phyloP scores from a whole-genome alignment of 2,113 vertebrate genomes.

The Tricholaema leucomelas region DNA sequence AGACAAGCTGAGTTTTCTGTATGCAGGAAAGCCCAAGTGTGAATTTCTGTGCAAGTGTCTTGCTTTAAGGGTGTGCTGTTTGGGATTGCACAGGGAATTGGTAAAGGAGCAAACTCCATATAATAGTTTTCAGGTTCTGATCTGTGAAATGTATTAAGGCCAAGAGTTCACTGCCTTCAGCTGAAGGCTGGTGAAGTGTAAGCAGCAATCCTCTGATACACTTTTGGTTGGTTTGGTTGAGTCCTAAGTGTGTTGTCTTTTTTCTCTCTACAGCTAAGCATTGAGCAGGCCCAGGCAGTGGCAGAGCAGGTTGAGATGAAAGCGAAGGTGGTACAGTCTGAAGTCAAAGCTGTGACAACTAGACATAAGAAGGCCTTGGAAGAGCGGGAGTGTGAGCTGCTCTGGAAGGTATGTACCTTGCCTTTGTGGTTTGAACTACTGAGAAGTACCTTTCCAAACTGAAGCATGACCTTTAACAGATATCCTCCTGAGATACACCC shows the following conservation, averaged over 20 bases:
- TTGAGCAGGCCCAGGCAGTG: slow-evolving; percentile 96
- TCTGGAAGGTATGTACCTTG: slow-evolving; percentile 89
- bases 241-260: not conserved
- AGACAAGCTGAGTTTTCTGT: not conserved
- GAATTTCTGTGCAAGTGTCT: not conserved
- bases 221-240: not conserved
- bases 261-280: slow-evolving; percentile 83
- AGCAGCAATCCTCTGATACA: not conserved
- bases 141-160: not conserved
- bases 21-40: not conserved
- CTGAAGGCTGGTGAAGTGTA: not conserved
- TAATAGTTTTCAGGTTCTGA: not conserved
- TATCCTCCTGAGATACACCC: no score
- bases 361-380: slow-evolving; percentile 95
- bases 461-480: not conserved
- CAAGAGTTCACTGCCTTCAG: not conserved
- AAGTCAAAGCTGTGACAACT: slow-evolving; percentile 94
- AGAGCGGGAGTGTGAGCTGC: slow-evolving; percentile 94
- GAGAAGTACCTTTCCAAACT: not conserved
- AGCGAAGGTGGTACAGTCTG: slow-evolving; percentile 93
- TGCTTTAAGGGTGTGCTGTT: not conserved
- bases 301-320: slow-evolving; percentile 98
- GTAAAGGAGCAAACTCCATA: not conserved
- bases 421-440: not conserved
- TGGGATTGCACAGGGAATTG: not conserved